Conservation (phyloP, 2,113 vertebrate species). For the Pipa parva region DNA sequence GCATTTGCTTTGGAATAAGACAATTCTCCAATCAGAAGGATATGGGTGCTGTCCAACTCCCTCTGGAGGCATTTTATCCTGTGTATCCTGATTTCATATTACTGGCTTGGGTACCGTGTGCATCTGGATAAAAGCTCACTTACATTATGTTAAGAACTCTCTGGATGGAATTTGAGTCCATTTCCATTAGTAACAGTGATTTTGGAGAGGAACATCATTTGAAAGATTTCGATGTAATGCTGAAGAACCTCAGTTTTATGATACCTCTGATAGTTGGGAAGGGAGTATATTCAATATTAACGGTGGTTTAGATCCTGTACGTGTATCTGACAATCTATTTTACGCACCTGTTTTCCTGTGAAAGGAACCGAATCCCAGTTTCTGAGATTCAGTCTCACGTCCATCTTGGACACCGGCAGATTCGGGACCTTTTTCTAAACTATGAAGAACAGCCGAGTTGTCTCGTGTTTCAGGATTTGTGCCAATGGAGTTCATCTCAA, state of each 20-base stretch:
- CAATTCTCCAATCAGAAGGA: not conserved
- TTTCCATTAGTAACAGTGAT: not conserved
- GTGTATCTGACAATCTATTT: not conserved
- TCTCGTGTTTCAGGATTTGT: conserved; percentile 23
- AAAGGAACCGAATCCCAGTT: conserved; percentile 39
- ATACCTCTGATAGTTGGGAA: not conserved
- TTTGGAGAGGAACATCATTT: not conserved
- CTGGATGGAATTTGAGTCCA: not conserved
- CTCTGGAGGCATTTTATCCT: not conserved
- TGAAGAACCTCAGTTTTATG: not conserved
- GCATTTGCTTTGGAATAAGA: not conserved
- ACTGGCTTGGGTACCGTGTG: not conserved
- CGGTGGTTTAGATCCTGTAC: not conserved
- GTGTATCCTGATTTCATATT: not conserved
- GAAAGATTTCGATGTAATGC: not conserved
- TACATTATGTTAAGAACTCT: conserved; percentile 1
- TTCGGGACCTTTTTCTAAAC: conserved; percentile 19
- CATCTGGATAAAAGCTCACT: conserved; percentile 11
- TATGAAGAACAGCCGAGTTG: conserved; percentile 13
- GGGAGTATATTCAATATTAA: not conserved
- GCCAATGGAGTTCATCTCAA: conserved; percentile 45
- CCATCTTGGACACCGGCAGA: conserved; percentile 3
- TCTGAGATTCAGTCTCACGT: conserved; percentile 2
- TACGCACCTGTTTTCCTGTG: conserved; percentile 57
- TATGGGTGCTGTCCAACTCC: not conserved